Conservation (phyloP, 2,888 invertebrate genomes). For the Drosophila birchii region DNA sequence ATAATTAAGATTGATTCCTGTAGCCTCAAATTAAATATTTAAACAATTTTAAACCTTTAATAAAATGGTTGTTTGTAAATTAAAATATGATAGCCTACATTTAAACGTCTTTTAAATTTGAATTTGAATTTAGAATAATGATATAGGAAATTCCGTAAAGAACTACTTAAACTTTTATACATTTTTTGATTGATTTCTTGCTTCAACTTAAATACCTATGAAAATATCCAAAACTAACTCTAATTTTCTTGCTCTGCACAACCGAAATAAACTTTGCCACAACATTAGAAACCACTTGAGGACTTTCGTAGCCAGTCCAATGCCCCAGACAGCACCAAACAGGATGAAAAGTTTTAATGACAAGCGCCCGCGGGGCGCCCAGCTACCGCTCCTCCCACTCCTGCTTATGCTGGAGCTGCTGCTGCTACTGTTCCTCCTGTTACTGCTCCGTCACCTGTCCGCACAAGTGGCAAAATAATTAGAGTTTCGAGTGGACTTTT, state of each 20-base stretch:
- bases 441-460: constrained; percentile 62
- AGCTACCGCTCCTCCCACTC: background rate
- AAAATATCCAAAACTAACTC: background rate
- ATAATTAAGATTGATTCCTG: background rate
- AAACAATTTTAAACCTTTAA: background rate
- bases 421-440: constrained; percentile 14
- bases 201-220: background rate
- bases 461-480: constrained; percentile 78
- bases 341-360: constrained; percentile 54
- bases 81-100: background rate
- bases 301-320: constrained; percentile 41
- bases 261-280: constrained; percentile 52
- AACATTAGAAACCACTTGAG: constrained; percentile 59
- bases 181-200: background rate
- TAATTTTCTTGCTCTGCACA: constrained; percentile 14
- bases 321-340: constrained; percentile 16
- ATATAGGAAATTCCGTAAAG: accelerated
- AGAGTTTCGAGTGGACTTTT: constrained; percentile 78
- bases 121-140: background rate
- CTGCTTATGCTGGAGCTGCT: background rate
- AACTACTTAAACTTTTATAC: background rate
- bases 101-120: background rate
- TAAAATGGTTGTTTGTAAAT: background rate
- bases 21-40: background rate
- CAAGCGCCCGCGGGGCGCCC: constrained; percentile 34